A percentile compares a stretch with the other conserved stretches of the same genome.
phyloP scores from a whole-genome alignment of 2,113 vertebrate genomes.

The Corythornis cristatus region DNA sequence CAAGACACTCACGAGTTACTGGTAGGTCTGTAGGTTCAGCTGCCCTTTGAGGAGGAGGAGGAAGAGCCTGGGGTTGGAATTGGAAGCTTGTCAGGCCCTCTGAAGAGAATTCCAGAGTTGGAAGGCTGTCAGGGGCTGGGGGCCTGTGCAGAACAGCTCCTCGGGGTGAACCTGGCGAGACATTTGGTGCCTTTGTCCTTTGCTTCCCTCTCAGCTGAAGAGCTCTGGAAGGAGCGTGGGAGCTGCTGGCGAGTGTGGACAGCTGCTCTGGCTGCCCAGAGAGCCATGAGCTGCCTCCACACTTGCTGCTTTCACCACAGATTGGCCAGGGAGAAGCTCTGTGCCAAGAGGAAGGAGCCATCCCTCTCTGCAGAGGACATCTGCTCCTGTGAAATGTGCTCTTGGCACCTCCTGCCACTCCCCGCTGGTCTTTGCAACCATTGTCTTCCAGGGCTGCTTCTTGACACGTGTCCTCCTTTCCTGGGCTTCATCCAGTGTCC shows the following conservation, averaged over 20 bases:
- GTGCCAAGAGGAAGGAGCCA: not conserved
- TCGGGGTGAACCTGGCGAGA: not conserved
- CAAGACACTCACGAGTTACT: not conserved
- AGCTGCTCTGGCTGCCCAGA: not conserved
- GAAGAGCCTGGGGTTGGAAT: not conserved
- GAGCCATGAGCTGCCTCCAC: not conserved
- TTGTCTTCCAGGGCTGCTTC: not conserved
- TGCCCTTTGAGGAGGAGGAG: not conserved
- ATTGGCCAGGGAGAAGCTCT: not conserved
- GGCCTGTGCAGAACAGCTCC: not conserved
- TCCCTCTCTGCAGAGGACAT: not conserved
- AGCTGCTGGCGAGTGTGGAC: not conserved
- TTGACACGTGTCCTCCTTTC: not conserved
- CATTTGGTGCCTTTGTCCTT: not conserved
- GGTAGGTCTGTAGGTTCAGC: not conserved
- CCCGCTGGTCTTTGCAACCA: not conserved
- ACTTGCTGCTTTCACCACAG: not conserved
- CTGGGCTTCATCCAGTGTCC: not conserved
- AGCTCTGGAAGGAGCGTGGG: not conserved
- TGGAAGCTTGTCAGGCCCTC: not conserved
- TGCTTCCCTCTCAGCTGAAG: not conserved
- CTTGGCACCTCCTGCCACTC: not conserved
- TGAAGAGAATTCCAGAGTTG: not conserved
- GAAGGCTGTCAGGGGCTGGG: not conserved
- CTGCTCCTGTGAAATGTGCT: not conserved